Conservation (phyloP, 2,113 vertebrate species). For the Hiodon tergisus region DNA sequence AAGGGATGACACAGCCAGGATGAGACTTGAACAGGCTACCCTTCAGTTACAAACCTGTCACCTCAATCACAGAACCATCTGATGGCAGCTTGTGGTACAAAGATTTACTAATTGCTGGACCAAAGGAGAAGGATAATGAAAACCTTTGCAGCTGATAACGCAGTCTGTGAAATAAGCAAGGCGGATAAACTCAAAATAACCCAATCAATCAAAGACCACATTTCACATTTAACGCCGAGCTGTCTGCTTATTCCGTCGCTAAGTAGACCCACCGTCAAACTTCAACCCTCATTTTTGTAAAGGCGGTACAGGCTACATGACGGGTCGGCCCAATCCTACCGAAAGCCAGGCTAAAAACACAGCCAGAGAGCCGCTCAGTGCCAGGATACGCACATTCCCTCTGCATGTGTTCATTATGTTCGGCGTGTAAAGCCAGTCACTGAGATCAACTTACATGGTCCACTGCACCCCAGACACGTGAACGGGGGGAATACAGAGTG, state of each 20-base stretch:
- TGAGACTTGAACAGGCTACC: too few species aligned
- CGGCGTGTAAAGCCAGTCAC: conserved; percentile 19
- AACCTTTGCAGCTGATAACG: background rate
- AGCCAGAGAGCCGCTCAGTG: background rate
- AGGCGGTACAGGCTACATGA: background rate
- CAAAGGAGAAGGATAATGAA: background rate
- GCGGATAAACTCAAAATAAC: background rate
- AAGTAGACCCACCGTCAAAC: background rate
- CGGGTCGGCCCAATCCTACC: background rate
- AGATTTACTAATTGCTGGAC: background rate
- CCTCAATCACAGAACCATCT: background rate
- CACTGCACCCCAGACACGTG: conserved; percentile 6
- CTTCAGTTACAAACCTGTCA: too few species aligned
- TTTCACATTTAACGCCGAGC: too few species aligned
- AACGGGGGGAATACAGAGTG: background rate
- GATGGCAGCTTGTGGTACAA: background rate
- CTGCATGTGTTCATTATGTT: conserved; percentile 12
- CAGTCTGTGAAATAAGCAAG: background rate
- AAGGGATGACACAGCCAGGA: too few species aligned
- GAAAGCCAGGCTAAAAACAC: background rate
- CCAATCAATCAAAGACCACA: too few species aligned
- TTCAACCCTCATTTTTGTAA: background rate
- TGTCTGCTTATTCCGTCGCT: background rate
- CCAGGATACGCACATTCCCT: background rate
- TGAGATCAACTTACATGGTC: conserved; percentile 15